Evolutionary conservation across 1,140 invertebrate genomes (phyloP), one percentile per base, ranked within the genome.

Genomic region (Pachypsylla venusta): DNA sequence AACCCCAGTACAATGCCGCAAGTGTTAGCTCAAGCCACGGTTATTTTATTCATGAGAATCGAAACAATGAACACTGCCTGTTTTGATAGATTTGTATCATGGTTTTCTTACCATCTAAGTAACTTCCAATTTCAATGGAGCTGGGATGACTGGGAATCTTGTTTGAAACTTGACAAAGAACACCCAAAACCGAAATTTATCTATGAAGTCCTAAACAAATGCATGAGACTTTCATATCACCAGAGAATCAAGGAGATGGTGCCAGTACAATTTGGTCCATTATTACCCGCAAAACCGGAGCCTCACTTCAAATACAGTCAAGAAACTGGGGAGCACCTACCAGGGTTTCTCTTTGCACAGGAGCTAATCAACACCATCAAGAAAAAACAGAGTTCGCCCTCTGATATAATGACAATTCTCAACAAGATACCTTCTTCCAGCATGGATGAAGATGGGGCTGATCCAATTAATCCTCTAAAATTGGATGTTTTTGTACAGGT

Each of bases 41-140:
- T 98, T 75, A 87, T 99, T 66, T 71, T 99, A 20, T 99, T 95
- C 70, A 85, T 94, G 71, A 79, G 95, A 64, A 85, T 98, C 68
- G 93, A 98, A 68, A 85, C 86, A 10, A 98, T 99, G 95, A 96
- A 98, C 69, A 84, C 90, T 1, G 82, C 89, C 2, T 94, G 93
- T 70, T 93, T 99, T 73, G 94, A 99, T 71, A 85, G 82, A 65
- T 96, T 99, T 73, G 87, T 91, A 1, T 87, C 83, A 68, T 99
- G 96, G 96, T 99, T 99, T 76, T 82, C 91, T 0, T 99, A 98
- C 70, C 96, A 99, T 75, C 78, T 99, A 71, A 98, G 94, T 69
- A 99, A 99, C 74, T 99, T 99, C 69, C 93, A 98, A 73, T 98
- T 96, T 68, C 82, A 92, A 56, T 99, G 96, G 95, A 93, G 88